Conservation (phyloP, 2,888 invertebrate genomes). For the Aspidiotus rigidus region DNA sequence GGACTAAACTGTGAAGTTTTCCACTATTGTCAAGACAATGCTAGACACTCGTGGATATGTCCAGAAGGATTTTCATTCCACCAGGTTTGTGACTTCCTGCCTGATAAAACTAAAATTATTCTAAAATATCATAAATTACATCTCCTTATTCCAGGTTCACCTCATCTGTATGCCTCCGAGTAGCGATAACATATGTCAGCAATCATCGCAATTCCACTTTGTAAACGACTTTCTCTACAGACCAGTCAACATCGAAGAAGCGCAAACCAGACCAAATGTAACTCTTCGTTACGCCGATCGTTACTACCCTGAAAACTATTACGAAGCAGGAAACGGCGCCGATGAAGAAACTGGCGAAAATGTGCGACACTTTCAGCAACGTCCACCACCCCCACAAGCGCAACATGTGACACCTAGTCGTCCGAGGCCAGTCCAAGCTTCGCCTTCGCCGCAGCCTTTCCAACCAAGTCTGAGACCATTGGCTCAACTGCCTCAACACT, state of each 20-base stretch:
- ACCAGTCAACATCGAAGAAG: constrained; percentile 74
- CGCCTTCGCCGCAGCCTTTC: constrained; percentile 40
- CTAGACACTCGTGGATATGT: constrained; percentile 86
- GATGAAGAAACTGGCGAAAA: constrained; percentile 43
- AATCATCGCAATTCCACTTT: constrained; percentile 80
- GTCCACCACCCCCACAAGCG: constrained; percentile 28
- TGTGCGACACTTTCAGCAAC: constrained; percentile 34
- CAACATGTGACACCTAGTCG: constrained; percentile 35
- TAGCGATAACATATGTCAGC: constrained; percentile 78
- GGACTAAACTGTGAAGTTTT: constrained; percentile 82
- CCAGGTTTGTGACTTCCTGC: constrained; percentile 49
- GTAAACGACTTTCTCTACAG: constrained; percentile 88
- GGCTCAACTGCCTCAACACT: constrained; percentile 42
- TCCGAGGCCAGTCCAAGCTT: constrained; percentile 22
- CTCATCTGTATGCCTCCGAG: constrained; percentile 87
- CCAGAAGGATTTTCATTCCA: constrained; percentile 84
- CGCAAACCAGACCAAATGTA: constrained; percentile 68
- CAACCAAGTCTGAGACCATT: constrained; percentile 38
- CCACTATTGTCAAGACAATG: constrained; percentile 85
- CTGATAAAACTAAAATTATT: neutral
- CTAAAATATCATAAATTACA: neutral
- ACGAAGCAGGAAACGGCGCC: constrained; percentile 55
- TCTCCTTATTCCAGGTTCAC: constrained; percentile 57
- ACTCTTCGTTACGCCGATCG: constrained; percentile 71
- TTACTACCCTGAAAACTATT: constrained; percentile 71